Evolutionary conservation across 2,113 vertebrate genomes (phyloP).

Genomic region (Psephotus haematonotus): DNA sequence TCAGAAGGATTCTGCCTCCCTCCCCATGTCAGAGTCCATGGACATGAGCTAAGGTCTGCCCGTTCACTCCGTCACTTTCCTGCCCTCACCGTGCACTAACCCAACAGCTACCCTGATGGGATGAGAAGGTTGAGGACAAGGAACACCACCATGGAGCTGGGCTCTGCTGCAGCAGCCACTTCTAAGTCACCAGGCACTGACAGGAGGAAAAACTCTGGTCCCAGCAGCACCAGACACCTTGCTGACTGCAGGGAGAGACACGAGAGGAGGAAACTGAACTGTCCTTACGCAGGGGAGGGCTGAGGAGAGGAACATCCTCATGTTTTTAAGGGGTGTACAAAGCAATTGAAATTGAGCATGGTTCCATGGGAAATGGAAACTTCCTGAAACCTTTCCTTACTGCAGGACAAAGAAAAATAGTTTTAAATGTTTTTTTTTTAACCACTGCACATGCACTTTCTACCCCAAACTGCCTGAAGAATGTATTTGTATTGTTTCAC

Average conservation of each 20-base stretch:
- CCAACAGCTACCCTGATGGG: neutral
- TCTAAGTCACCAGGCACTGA: neutral
- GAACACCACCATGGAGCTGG: rapidly evolving
- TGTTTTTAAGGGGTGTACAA: neutral
- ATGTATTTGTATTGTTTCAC: neutral
- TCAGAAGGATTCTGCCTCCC: constrained; percentile 81
- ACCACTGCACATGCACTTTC: constrained; percentile 55
- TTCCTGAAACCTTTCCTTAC: neutral
- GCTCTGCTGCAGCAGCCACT: neutral
- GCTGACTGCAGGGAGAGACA: rapidly evolving
- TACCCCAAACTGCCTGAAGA: neutral
- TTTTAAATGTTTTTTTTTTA: neutral
- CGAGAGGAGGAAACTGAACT: neutral
- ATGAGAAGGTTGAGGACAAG: neutral
- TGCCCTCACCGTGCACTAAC: neutral
- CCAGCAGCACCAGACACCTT: neutral
- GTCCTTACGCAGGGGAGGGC: rapidly evolving
- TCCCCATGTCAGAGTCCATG: constrained; percentile 78
- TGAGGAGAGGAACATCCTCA: rapidly evolving
- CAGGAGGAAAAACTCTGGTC: neutral
- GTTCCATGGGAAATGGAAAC: neutral
- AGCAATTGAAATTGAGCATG: rapidly evolving
- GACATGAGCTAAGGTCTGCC: constrained; percentile 81
- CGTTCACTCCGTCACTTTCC: neutral
- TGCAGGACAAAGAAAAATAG: neutral